Base-by-base conservation (phyloP, 2,888 invertebrate genomes). In the Eupithecia tripunctaria region DNA sequence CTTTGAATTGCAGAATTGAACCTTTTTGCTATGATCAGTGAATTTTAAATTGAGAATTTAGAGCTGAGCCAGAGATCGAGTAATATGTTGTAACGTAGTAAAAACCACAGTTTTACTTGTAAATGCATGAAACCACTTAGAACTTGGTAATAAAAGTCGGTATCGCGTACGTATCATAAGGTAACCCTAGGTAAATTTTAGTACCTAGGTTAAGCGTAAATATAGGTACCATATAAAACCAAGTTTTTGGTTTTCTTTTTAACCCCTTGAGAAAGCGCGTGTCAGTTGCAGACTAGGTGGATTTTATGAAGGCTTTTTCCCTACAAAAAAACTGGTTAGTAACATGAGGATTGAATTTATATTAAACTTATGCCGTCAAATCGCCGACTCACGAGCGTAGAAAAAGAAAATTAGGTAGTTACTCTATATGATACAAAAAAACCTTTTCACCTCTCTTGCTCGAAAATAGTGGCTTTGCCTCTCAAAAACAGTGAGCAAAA, bases 81-180 rank as follows among this genome's bases (percentile, higher is more conserved):
- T 5, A 12, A 60, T 18, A 64, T 78, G 80, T 76, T 80, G 29
- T 27, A 6, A 27, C 65, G 78, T 80, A 80, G 82, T 83, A 83
- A 85, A 83, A 83, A 82, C 78, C 56, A 78, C 68, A 74, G 82
- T 84, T 85, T 84, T 78, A 85, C 83, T 83, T 88, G 89, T 88
- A 88, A 89, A 90, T 89, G 82, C 73, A 81, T 62, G 70, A 80
- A 83, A 78, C 84, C 82, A 85, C 84, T 84, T 78, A 79, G 80
- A 79, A 80, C 77, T n/a, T 63, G 29, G 15, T 36, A n/a, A 12
- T n/a, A 36, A 63, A 32, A 63, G 29, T 63, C 4, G 32, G 32
- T 32, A 32, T 6, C 32, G 15, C 12, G 18, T 60, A 29, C 60
- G 25, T 56, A 25, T 56, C 56, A 14, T 25, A 10, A 56, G 56